Evolutionary conservation across 2,888 invertebrate genomes (phyloP).

Genomic region (Trisateles emortualis): DNA sequence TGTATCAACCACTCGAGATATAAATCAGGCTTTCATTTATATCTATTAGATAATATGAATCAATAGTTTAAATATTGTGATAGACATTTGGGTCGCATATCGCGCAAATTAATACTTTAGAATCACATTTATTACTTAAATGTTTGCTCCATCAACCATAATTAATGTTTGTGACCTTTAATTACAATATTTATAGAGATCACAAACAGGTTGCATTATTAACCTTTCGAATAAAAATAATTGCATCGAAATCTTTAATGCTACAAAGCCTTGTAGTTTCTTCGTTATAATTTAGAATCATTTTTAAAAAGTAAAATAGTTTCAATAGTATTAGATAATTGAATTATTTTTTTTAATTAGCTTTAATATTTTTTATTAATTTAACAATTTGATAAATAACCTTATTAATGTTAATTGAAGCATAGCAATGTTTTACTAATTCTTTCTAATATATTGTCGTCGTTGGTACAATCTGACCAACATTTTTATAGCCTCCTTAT

Average conservation of each 20-base stretch:
- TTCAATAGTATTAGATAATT: too few species aligned
- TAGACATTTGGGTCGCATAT: constrained; percentile 10
- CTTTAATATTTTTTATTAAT: too few species aligned
- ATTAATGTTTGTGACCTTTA: background rate
- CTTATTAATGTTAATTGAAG: background rate
- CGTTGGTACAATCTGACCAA: background rate
- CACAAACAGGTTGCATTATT: background rate
- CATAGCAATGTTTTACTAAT: background rate
- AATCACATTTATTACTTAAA: constrained; percentile 28
- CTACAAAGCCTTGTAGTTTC: too few species aligned
- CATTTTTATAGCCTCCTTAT: constrained; percentile 31
- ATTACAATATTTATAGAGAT: background rate
- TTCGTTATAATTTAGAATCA: too few species aligned
- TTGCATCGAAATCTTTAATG: too few species aligned
- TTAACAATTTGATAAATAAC: too few species aligned
- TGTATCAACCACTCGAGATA: constrained; percentile 28
- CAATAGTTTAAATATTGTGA: constrained; percentile 14
- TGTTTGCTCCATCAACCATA: background rate
- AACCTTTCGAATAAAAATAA: background rate
- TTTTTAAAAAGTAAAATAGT: too few species aligned
- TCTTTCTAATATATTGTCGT: background rate
- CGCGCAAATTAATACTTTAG: constrained; percentile 32
- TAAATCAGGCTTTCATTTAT: constrained; percentile 13
- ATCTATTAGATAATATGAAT: background rate
- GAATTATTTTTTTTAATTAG: too few species aligned